Conservation (phyloP, 2,888 invertebrate genomes). For the Agrochola macilenta region DNA sequence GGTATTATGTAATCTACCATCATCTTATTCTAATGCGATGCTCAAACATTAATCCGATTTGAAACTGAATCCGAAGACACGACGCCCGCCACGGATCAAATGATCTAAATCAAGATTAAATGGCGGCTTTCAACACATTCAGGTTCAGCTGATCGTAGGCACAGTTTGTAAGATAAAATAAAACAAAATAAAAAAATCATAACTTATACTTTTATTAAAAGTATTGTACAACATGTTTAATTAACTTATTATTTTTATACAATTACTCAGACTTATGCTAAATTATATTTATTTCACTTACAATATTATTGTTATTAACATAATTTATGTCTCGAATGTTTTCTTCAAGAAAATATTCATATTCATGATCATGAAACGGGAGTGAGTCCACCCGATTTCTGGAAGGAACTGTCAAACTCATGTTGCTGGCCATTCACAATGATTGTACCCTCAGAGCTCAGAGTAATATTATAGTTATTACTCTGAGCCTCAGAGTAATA, state of each 20-base stretch:
- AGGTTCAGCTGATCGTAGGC: too few relatives aligned
- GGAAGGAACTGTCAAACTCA: background rate
- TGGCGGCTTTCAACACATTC: background rate
- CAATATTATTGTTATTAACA: conserved; percentile 5
- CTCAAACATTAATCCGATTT: too few relatives aligned
- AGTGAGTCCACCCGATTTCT: background rate
- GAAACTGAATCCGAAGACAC: background rate
- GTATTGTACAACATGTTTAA: conserved; percentile 56
- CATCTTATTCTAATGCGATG: too few relatives aligned
- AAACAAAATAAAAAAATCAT: conserved; percentile 30
- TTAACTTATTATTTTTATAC: conserved; percentile 35
- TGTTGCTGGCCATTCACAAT: too few relatives aligned
- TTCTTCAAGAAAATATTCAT: conserved; percentile 1
- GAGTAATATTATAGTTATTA: too few relatives aligned
- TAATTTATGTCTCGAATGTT: conserved; percentile 19
- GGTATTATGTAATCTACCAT: too few relatives aligned
- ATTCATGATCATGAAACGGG: background rate
- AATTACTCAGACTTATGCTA: conserved; percentile 59
- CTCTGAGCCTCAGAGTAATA: too few relatives aligned
- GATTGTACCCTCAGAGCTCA: too few relatives aligned
- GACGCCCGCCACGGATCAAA: too few relatives aligned
- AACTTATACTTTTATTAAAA: conserved; percentile 53
- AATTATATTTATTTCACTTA: conserved; percentile 35
- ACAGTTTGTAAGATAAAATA: background rate
- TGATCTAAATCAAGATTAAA: background rate